Evolutionary conservation across 2,797 vertebrate species (phyloP).

Genomic region (Chrysocyon brachyurus): DNA sequence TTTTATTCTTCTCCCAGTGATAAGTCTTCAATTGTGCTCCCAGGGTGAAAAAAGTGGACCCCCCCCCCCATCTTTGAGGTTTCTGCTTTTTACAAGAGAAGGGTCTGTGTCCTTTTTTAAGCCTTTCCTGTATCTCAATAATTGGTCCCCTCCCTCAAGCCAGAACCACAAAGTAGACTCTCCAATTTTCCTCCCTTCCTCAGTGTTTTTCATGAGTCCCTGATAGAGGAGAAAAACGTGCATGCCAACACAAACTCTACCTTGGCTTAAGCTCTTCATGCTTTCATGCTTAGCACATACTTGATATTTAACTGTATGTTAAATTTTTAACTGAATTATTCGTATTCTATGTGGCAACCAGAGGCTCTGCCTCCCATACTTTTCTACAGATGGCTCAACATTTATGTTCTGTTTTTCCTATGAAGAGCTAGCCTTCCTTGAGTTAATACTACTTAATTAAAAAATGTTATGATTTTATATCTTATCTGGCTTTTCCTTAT

Average conservation of each 20-base stretch:
- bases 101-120: background rate
- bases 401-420: background rate
- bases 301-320: background rate
- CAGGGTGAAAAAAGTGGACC: background rate
- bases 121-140: background rate
- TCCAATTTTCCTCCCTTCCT: background rate
- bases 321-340: background rate
- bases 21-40: background rate
- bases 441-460: background rate
- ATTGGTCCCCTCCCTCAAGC: background rate
- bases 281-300: background rate
- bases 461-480: background rate
- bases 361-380: background rate
- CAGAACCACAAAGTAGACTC: background rate
- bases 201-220: background rate
- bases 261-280: background rate
- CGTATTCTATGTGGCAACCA: background rate
- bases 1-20: background rate
- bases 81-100: background rate
- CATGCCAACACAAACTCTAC: background rate
- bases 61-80: rapidly evolving
- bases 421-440: background rate
- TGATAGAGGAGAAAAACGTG: background rate
- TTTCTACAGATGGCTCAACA: background rate
- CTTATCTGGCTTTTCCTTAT: background rate